phyloP scores from a whole-genome alignment of 2,888 invertebrate species.

The Dioctria linearis region DNA sequence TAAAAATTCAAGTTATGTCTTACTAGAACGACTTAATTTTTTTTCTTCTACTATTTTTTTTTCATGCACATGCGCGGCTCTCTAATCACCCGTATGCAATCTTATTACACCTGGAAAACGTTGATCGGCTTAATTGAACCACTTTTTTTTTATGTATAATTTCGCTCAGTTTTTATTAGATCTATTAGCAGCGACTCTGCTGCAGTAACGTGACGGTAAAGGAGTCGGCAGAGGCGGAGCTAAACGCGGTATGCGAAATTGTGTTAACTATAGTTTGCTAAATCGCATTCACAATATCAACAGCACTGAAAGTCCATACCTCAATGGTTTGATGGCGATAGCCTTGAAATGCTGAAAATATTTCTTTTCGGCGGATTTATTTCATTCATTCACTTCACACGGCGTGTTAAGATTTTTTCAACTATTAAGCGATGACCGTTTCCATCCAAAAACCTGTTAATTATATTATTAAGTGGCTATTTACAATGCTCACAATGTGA shows the following conservation, averaged over 20 bases:
- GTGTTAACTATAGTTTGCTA: slow-evolving; percentile 41
- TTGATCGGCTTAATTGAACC: slow-evolving; percentile 28
- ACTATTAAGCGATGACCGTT: slow-evolving; percentile 14
- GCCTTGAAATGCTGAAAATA: slow-evolving; percentile 48
- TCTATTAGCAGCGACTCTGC: slow-evolving; percentile 18
- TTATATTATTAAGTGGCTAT: neutral
- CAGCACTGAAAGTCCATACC: slow-evolving; percentile 27
- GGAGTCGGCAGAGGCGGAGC: slow-evolving; percentile 8
- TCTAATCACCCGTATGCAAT: neutral
- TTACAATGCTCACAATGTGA: neutral
- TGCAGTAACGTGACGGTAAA: neutral
- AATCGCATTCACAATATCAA: slow-evolving; percentile 49
- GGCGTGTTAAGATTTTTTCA: slow-evolving; percentile 30
- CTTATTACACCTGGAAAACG: neutral
- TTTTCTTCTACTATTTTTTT: neutral
- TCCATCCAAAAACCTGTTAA: slow-evolving; percentile 10
- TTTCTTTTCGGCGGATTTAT: slow-evolving; percentile 25
- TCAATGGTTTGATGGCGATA: slow-evolving; percentile 46
- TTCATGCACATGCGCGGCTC: neutral
- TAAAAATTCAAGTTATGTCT: neutral
- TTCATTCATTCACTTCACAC: slow-evolving; percentile 38
- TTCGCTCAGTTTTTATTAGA: slow-evolving; percentile 45
- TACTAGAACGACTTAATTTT: neutral
- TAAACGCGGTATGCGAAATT: slow-evolving; percentile 13
- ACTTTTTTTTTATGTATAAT: slow-evolving; percentile 40